Conservation (phyloP, 2,113 vertebrate genomes). For the Microcebus tavaratra region DNA sequence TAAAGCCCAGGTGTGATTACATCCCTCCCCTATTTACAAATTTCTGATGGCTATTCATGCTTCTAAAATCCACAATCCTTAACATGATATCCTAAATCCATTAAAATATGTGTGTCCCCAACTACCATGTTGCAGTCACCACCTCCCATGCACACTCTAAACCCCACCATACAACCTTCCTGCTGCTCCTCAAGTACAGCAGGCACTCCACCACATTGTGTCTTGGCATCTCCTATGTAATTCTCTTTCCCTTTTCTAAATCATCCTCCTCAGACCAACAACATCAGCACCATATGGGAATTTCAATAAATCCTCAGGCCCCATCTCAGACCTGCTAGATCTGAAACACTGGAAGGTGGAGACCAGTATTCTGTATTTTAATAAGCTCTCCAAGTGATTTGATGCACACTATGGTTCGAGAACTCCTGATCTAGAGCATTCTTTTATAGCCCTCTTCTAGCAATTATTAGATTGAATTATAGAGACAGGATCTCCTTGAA, state of each 20-base stretch:
- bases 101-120: neutral
- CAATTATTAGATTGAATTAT: slow-evolving; percentile 34
- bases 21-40: neutral
- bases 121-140: neutral
- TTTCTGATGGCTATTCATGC: neutral
- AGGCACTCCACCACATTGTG: neutral
- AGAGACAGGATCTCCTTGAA: slow-evolving; percentile 48
- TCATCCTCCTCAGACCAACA: neutral
- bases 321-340: neutral
- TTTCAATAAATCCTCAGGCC: neutral
- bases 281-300: neutral
- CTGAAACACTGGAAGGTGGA: neutral
- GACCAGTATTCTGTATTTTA: neutral
- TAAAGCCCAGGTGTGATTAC: neutral
- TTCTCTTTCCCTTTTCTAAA: neutral
- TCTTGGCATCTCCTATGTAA: neutral
- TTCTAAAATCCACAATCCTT: neutral
- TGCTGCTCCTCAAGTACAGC: neutral
- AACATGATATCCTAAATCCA: neutral
- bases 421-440: slow-evolving; percentile 18
- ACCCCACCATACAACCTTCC: neutral
- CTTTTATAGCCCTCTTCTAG: slow-evolving; percentile 27
- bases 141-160: neutral
- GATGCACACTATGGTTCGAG: neutral
- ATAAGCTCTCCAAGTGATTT: neutral